Evolutionary conservation across 1,140 invertebrate species (phyloP), one percentile per base, ranked within the genome.

Genomic region (Micrasema longulum): DNA sequence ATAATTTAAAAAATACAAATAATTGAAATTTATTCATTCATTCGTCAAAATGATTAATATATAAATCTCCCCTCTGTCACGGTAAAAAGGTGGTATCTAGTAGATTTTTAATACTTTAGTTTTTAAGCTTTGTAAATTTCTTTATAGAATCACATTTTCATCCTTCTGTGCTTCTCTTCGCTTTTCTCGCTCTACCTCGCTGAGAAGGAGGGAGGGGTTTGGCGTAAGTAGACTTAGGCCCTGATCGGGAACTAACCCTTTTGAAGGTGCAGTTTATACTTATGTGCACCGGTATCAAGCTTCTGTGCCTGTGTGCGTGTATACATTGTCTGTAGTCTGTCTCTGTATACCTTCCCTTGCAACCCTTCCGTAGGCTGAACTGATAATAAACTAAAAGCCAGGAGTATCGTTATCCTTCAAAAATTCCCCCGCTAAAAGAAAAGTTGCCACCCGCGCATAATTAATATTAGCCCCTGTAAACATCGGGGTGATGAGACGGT

Each of bases 351-450:
- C 43, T 20, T 4, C 52, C 52, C 26, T 16, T 31, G 14, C 53
- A 57, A 57, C 53, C 53, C 53, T 57, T 57, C 31, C 53, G 31
- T 36, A 31, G n/a, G 52, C 52, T 55, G 52, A 55, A 55, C 52
- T 12, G 53, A 16, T 18, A 2, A 36, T 57, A 57, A 57, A 57
- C 53, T 20, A 10, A 14, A 14, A 35, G 10, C 53, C 53, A 14
- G 31, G n/a, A n/a, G 53, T 31, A 16, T 18, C 31, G 53, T 57
- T 35, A 57, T 35, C 26, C 53, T 35, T 57, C 36, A 14, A 57
- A 57, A 57, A 16, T 38, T 7, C 53, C 53, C 16, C n/a, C 26
- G n/a, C 31, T 36, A 31, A 57, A 57, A 57, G 53, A 57, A 57
- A 14, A 31, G 26, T 16, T 14, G 3, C 53, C 53, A 16, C n/a